Percentiles rank a stretch among this genome's conserved stretches.
These are phyloP conservation scores for Poecile atricapillus DNA, from an alignment of 2,113 vertebrate species.

Conservation along the genomic window DNA sequence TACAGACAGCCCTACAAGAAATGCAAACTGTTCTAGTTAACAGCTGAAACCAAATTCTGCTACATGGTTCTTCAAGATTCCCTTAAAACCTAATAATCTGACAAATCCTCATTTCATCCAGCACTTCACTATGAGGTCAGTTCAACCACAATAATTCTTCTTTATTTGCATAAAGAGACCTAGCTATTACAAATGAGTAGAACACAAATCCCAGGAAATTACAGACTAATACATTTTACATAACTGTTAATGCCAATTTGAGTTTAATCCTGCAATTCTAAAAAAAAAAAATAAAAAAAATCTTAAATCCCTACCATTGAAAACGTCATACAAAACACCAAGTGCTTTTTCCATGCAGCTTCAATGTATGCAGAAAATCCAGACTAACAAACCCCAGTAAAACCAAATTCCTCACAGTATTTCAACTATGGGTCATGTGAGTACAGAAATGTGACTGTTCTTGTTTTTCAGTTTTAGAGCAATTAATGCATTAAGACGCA, in stretches of 20 bases:
- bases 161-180: slow-evolving; percentile 21
- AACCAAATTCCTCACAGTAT: background rate
- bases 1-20: background rate
- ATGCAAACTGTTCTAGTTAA: background rate
- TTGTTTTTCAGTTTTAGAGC: background rate
- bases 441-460: background rate
- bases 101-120: slow-evolving; percentile 43
- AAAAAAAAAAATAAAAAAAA: background rate
- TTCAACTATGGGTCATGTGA: background rate
- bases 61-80: background rate
- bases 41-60: background rate
- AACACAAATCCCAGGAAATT: slow-evolving; percentile 79
- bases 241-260: slow-evolving; percentile 79
- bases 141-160: background rate
- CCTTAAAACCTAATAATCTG: slow-evolving; percentile 17
- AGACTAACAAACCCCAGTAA: background rate
- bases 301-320: background rate
- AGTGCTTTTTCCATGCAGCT: background rate
- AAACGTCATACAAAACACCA: background rate
- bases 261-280: slow-evolving; percentile 71
- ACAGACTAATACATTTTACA: slow-evolving; percentile 75
- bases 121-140: slow-evolving; percentile 3
- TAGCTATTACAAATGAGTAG: slow-evolving; percentile 14
- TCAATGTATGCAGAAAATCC: background rate
- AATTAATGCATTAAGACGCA: background rate